A percentile compares a stretch with the other conserved stretches of the same genome.
phyloP scores from a whole-genome alignment of 2,113 vertebrate genomes.

The Ceratotherium simum region DNA sequence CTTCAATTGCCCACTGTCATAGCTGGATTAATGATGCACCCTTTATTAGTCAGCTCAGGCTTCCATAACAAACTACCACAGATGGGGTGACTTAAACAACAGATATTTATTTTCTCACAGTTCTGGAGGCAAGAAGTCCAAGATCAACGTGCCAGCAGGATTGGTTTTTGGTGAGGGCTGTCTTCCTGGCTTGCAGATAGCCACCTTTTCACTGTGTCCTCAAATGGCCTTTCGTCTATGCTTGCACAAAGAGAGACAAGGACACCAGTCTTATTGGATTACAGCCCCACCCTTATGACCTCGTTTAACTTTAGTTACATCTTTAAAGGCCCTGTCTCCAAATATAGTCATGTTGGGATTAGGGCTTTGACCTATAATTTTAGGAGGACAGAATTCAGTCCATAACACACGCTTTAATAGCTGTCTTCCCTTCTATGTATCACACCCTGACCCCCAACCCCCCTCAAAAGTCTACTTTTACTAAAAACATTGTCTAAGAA shows the following conservation, averaged over 20 bases:
- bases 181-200: background rate
- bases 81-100: background rate
- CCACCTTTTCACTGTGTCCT: background rate
- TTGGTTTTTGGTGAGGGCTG: background rate
- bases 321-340: background rate
- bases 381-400: background rate
- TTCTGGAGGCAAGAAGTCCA: background rate
- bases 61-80: background rate
- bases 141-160: background rate
- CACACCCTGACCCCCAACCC: background rate
- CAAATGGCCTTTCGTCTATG: background rate
- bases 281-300: background rate
- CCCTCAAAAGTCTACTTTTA: background rate
- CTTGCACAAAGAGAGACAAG: background rate
- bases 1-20: background rate
- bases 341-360: background rate
- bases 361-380: background rate
- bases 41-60: background rate
- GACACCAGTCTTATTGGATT: background rate
- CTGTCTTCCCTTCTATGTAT: background rate
- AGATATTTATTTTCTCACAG: background rate
- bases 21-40: background rate
- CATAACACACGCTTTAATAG: background rate
- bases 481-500: background rate
- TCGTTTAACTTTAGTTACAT: background rate